Base-by-base conservation (phyloP, 2,888 invertebrate species). In the Microdon myrmicae region DNA sequence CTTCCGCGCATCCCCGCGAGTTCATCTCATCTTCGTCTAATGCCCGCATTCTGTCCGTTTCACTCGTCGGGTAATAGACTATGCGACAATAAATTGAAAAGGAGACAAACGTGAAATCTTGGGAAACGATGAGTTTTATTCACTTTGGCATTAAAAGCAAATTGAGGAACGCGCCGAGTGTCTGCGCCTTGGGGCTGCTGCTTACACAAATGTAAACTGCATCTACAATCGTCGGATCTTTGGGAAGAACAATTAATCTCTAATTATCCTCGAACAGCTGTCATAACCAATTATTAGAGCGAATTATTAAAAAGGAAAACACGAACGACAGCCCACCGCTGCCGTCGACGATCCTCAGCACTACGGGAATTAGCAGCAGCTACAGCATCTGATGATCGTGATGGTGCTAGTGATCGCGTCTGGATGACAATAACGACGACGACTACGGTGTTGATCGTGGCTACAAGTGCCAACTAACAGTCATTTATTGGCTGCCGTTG, bases 211-310 rank as follows among this genome's bases (percentile, higher is more conserved):
- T 47, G 47, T 37, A 47, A 51, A 58, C 41, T 51, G 41, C 41
- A 53, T 58, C 49, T 64, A 37, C 58, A 20, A 34, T 37, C 29
- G 58, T 64, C 44, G 47, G 70, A 71, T 71, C 72, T 74, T 71
- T 73, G 72, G 74, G 71, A 70, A 74, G 71, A 75, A 76, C 76
- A 75, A 75, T 76, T 75, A 75, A 76, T 76, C 76, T 75, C 76
- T 75, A 76, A 75, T 75, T 76, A 75, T 74, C 73, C 71, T 69
- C 73, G 73, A 75, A 71, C 74, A 75, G 75, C 74, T 75, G 75
- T 75, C 75, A 73, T 64, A 72, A 70, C 71, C 75, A 74, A 68
- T 68, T 68, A 67, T 64, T 58, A 58, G 58, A 64, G 43, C 71
- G 69, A 69, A 61, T 48, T 59, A 64, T 60, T 43, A 56, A 61